Evolutionary conservation across 2,113 vertebrate species (phyloP).

Genomic region (Glaucomys volans): DNA sequence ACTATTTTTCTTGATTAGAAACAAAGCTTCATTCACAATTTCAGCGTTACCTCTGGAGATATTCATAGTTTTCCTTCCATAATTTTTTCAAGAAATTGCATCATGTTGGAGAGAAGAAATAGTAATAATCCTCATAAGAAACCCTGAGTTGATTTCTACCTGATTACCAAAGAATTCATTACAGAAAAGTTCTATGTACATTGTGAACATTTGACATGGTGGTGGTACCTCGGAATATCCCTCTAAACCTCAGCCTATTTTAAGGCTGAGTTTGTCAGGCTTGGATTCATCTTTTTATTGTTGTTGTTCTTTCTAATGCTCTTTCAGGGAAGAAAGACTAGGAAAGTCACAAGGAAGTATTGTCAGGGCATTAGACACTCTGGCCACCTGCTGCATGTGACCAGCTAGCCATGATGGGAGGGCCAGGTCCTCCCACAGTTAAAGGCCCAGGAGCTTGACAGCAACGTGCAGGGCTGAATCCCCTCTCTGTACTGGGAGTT

Average conservation of each 20-base stretch:
- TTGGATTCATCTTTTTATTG: background rate
- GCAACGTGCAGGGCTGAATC: background rate
- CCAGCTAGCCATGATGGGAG: background rate
- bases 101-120: background rate
- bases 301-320: background rate
- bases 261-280: background rate
- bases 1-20: background rate
- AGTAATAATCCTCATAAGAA: no score
- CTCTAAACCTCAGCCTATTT: background rate
- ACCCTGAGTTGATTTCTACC: background rate
- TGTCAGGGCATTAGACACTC: background rate
- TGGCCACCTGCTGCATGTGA: background rate
- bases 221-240: background rate
- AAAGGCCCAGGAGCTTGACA: background rate
- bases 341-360: background rate
- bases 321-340: background rate
- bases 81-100: background rate
- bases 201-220: rapidly evolving
- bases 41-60: background rate
- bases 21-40: background rate
- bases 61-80: background rate
- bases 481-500: no score
- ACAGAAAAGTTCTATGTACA: background rate
- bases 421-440: background rate
- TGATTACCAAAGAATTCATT: background rate